Base-by-base conservation (phyloP, 2,113 vertebrate species). In the Gavia stellata region DNA sequence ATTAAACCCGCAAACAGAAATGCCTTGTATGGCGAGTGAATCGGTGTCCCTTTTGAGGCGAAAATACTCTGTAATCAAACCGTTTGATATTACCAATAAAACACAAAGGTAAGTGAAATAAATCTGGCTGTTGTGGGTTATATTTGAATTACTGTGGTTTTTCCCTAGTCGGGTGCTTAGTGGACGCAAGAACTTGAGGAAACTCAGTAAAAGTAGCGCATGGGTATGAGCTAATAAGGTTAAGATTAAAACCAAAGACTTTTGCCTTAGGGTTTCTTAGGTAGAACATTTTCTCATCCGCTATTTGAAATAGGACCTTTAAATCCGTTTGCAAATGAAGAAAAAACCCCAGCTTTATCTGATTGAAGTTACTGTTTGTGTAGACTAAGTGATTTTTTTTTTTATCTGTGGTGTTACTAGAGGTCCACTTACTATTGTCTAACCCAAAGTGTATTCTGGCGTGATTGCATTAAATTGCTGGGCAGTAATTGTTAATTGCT, bases 301-400 rank as follows among this genome's bases (percentile, higher is more conserved):
- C 52, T 29, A 17, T 20, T 70, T 24, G 23, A 78, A 86, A 36
- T 9, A 28, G 8, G 6, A 2, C 17, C 15, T 40, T 70, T 45
- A n/a, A 67, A 67, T 59, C 25, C 3, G 12, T 73, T 91, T 63
- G 14, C 34, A 62, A 56, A 38, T 21, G 23, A 36, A 47, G 19
- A 3, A 38, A 10, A 24, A 2, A 1, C 0, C 4, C 11, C 24
- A n/a, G 13, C 4, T 49, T 80, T 3, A 33, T 55, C 20, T 21
- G 8, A 29, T 13, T 19, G 47, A 33, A 62, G 47, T 15, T 14
- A 12, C 18, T 44, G 16, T 44, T 71, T 55, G 45, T 81, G 40
- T 49, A 40, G 72, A 29, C 4, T 1, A 23, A 17, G 18, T 56
- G 56, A 33, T 50, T 73, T 49, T 59, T 28, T 29, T 50, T 73